phyloP scores from a whole-genome alignment of 2,113 vertebrate genomes.

The Hemibagrus wyckioides region DNA sequence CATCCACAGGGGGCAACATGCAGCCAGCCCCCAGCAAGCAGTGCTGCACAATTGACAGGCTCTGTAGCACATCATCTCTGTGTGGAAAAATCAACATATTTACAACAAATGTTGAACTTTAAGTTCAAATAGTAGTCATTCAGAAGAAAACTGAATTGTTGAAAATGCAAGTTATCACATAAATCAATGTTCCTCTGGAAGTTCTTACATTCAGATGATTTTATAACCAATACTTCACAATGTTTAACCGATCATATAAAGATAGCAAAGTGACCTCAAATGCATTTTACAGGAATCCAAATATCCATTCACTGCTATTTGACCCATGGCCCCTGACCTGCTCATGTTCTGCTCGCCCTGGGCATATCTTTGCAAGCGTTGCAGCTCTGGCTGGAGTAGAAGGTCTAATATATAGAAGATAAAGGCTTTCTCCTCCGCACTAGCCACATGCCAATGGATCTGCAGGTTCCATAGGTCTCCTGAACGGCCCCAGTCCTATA shows the following conservation, averaged over 20 bases:
- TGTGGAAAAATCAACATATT: constrained; percentile 11
- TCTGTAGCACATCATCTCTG: constrained; percentile 96
- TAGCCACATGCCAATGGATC: constrained; percentile 95
- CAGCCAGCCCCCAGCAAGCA: constrained; percentile 94
- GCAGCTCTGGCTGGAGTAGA: constrained; percentile 91
- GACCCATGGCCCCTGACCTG: constrained; percentile 39
- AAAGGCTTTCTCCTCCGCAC: constrained; percentile 83
- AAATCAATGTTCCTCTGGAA: too few species aligned
- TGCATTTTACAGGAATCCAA: constrained; percentile 11
- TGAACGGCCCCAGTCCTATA: constrained; percentile 96
- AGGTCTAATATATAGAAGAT: constrained; percentile 88
- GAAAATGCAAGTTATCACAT: neutral
- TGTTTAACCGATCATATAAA: neutral
- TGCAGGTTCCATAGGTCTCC: constrained; percentile 92
- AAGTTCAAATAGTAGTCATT: neutral
- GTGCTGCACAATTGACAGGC: constrained; percentile 91
- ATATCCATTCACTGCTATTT: neutral
- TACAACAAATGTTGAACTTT: neutral
- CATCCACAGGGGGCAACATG: constrained; percentile 87
- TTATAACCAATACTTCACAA: neutral
- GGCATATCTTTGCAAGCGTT: constrained; percentile 81
- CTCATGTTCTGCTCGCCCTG: constrained; percentile 84
- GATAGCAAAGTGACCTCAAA: constrained; percentile 40
- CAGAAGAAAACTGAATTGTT: neutral
- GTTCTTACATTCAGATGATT: neutral